These are phyloP conservation scores for Diarsia brunnea DNA, from an alignment of 2,888 invertebrate genomes.

Conservation along the genomic window DNA sequence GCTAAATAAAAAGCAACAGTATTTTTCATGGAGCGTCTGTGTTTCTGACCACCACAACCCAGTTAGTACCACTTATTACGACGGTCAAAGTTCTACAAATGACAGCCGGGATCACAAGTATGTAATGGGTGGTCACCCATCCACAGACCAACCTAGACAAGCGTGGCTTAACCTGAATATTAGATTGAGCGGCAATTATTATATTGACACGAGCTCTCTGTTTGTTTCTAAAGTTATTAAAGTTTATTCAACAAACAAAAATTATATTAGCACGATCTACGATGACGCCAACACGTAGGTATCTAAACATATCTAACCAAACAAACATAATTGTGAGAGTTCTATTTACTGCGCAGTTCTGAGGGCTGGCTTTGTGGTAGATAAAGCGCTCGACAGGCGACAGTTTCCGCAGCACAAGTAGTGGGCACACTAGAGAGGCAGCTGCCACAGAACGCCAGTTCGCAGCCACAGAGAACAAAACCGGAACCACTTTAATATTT, in stretches of 20 bases:
- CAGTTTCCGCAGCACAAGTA: constrained; percentile 48
- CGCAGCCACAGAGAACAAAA: constrained; percentile 37
- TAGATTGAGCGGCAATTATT: too few relatives aligned
- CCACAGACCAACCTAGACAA: too few relatives aligned
- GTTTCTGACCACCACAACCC: too few relatives aligned
- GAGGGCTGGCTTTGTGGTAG: constrained; percentile 48
- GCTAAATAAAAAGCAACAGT: too few relatives aligned
- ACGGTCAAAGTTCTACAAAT: too few relatives aligned
- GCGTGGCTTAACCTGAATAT: too few relatives aligned
- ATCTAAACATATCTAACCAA: too few relatives aligned
- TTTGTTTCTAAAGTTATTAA: not conserved
- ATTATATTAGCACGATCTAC: constrained; percentile 21
- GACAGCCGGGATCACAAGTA: too few relatives aligned
- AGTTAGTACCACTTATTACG: too few relatives aligned
- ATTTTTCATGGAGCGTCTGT: too few relatives aligned
- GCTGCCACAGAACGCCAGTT: constrained; percentile 53
- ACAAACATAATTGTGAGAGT: constrained; percentile 27
- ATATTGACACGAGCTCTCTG: too few relatives aligned
- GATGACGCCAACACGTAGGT: constrained; percentile 18
- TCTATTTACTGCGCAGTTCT: constrained; percentile 34
- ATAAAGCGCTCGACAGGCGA: constrained; percentile 44
- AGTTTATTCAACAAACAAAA: constrained; percentile 29
- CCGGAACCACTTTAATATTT: constrained; percentile 55
- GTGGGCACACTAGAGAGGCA: constrained; percentile 38
- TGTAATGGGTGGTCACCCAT: too few relatives aligned